A percentile compares a stretch with the other conserved stretches of the same genome.
phyloP scores from a whole-genome alignment of 2,113 vertebrate genomes.

The Felis chaus region DNA sequence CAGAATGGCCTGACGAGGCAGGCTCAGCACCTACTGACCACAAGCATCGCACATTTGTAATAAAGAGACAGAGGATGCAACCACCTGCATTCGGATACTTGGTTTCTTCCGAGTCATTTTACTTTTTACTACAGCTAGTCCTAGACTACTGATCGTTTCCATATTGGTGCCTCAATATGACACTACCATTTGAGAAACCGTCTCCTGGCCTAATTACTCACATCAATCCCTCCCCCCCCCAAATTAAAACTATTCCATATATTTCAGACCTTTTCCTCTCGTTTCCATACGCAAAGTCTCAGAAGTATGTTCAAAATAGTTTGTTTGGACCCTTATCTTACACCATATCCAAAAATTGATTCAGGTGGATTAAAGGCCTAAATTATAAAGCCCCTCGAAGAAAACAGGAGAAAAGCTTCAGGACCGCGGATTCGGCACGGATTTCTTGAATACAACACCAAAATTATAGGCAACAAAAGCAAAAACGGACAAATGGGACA shows the following conservation, averaged over 20 bases:
- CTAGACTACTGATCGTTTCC: slow-evolving; percentile 3
- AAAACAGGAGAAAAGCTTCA: not conserved
- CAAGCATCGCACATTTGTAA: not conserved
- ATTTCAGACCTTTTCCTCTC: not conserved
- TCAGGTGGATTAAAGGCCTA: not conserved
- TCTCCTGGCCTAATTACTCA: not conserved
- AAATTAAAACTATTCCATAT: not conserved
- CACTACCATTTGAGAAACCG: slow-evolving; percentile 20
- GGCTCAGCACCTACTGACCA: not conserved
- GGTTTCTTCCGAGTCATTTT: not conserved
- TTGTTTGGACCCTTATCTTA: not conserved
- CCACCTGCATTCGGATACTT: not conserved
- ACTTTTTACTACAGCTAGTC: not conserved
- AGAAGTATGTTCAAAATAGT: not conserved
- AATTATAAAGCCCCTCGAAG: not conserved
- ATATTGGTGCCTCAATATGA: not conserved
- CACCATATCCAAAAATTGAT: not conserved
- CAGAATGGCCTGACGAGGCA: not conserved
- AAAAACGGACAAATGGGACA: not conserved
- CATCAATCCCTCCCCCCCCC: not conserved
- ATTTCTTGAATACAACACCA: not conserved
- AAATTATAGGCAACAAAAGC: not conserved
- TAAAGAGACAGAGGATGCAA: not conserved
- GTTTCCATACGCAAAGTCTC: not conserved
- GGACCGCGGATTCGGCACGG: not conserved